These are phyloP conservation scores for Nilaparvata lugens DNA, from an alignment of 1,140 invertebrate genomes.

Conservation along the genomic window DNA sequence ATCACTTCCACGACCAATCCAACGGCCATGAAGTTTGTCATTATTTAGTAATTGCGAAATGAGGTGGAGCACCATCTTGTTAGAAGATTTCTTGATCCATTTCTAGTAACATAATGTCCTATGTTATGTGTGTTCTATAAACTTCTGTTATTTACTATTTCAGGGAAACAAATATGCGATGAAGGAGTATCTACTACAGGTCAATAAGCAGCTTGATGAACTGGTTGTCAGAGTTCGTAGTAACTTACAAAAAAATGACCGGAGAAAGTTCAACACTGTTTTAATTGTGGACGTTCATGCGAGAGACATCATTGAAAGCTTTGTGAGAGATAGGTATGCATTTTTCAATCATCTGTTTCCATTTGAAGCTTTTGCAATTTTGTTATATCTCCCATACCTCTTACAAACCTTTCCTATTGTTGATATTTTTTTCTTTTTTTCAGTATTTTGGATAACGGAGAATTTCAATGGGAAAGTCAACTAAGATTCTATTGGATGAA, in stretches of 20 bases:
- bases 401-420: neutral
- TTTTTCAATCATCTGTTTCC: neutral
- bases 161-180: constrained; percentile 72
- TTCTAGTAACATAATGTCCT: too few species aligned
- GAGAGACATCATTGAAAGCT: constrained; percentile 76
- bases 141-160: too few species aligned
- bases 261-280: constrained; percentile 78
- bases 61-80: too few species aligned
- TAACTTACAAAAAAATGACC: constrained; percentile 65
- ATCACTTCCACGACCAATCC: too few species aligned
- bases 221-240: constrained; percentile 63
- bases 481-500: constrained; percentile 85
- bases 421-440: constrained; percentile 17
- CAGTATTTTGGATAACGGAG: constrained; percentile 67
- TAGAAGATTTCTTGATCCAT: too few species aligned
- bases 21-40: too few species aligned
- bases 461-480: constrained; percentile 91
- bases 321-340: constrained; percentile 60
- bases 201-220: constrained; percentile 75
- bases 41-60: too few species aligned
- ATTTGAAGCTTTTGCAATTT: neutral
- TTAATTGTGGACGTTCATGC: constrained; percentile 85
- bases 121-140: too few species aligned
- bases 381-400: neutral
- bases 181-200: constrained; percentile 74